Evolutionary conservation across 2,113 vertebrate species (phyloP).

Genomic region (Engystomops pustulosus): DNA sequence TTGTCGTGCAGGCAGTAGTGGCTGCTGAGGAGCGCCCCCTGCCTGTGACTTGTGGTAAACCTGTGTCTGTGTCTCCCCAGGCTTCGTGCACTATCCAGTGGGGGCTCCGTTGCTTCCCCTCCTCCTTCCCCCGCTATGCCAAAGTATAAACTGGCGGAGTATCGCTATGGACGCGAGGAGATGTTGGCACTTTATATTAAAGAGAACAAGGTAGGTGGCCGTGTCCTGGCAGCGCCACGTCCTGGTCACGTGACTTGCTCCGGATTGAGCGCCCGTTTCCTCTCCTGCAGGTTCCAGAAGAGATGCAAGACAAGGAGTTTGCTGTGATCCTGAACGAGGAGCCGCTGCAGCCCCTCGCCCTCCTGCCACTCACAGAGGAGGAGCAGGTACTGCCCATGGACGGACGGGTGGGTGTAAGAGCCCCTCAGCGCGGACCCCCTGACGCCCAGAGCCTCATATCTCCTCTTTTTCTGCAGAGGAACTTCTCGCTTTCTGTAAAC

Average conservation of each 20-base stretch:
- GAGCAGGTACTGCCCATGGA: slow-evolving; percentile 90
- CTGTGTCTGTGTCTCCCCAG: slow-evolving; percentile 62
- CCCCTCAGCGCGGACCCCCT: neutral
- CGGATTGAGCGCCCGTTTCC: neutral
- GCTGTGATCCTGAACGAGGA: slow-evolving; percentile 89
- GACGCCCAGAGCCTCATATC: neutral
- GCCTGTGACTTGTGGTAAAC: accelerated
- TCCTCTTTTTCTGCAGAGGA: slow-evolving; percentile 77
- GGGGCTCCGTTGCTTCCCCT: slow-evolving; percentile 87
- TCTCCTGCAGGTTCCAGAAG: slow-evolving; percentile 81
- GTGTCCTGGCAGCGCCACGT: neutral
- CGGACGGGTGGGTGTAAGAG: neutral
- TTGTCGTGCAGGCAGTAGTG: too few species aligned
- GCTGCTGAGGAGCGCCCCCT: neutral
- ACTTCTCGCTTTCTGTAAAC: slow-evolving; percentile 95
- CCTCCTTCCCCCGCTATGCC: slow-evolving; percentile 92
- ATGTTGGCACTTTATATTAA: slow-evolving; percentile 96
- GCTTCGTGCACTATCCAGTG: slow-evolving; percentile 91
- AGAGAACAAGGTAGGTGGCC: slow-evolving; percentile 85
- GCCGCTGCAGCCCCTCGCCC: slow-evolving; percentile 86
- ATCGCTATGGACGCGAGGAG: slow-evolving; percentile 92
- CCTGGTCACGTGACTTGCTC: accelerated
- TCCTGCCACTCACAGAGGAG: slow-evolving; percentile 90
- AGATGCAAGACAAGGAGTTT: slow-evolving; percentile 92
- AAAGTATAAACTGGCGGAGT: slow-evolving; percentile 95